Percentiles rank a stretch among this genome's conserved stretches.
Conservation (phyloP, 2,113 vertebrate species). For the Microcebus jonahi region DNA sequence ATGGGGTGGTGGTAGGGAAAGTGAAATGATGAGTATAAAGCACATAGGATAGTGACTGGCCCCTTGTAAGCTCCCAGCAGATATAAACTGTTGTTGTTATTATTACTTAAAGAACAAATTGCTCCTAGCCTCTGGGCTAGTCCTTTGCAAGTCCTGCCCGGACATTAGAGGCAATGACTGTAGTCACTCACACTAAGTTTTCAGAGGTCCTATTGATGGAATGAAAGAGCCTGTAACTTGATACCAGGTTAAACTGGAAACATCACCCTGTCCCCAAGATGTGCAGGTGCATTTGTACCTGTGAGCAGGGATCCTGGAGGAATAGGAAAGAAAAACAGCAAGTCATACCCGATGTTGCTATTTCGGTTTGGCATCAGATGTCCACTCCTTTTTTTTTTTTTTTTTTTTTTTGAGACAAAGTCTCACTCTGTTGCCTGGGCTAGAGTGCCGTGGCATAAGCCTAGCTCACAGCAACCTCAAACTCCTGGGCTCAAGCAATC, state of each 20-base stretch:
- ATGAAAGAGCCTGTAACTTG: not conserved
- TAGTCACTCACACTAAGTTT: not conserved
- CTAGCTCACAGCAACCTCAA: no score
- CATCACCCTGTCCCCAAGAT: not conserved
- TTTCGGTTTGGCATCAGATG: not conserved
- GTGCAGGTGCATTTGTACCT: not conserved
- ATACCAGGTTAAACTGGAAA: not conserved
- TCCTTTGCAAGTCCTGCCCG: not conserved
- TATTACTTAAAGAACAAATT: not conserved
- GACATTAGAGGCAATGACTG: not conserved
- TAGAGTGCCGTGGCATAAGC: no score
- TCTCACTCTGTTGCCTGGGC: no score
- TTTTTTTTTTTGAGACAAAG: no score
- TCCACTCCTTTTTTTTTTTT: not conserved
- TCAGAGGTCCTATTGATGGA: not conserved
- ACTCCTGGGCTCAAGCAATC: no score
- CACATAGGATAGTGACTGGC: accelerated
- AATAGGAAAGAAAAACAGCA: not conserved
- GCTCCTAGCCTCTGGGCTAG: not conserved
- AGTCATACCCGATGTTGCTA: accelerated
- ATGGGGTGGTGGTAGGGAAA: not conserved
- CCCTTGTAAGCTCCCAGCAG: not conserved
- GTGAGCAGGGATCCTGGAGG: not conserved
- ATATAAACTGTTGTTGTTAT: not conserved
- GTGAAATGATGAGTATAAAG: not conserved